Evolutionary conservation across 2,797 vertebrate species (phyloP).

Genomic region (Carapus acus): DNA sequence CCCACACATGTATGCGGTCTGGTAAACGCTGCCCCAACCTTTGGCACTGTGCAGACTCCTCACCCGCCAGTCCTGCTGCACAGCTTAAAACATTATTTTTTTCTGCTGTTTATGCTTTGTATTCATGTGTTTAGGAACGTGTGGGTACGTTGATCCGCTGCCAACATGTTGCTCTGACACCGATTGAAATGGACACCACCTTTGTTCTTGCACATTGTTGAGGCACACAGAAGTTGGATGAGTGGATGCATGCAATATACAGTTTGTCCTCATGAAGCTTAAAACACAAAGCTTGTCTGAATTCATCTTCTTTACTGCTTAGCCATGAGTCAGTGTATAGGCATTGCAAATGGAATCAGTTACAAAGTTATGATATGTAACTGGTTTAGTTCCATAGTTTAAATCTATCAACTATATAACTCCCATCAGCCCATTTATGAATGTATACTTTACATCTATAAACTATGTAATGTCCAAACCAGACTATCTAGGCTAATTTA

Average conservation of each 20-base stretch:
- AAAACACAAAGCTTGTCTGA: neutral
- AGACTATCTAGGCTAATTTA: slow-evolving; percentile 1
- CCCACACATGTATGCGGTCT: slow-evolving; percentile 71
- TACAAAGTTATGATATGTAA: too few relatives aligned
- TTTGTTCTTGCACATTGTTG: neutral
- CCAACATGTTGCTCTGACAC: slow-evolving; percentile 9
- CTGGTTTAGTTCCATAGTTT: neutral
- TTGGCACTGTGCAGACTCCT: slow-evolving; percentile 52
- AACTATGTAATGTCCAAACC: neutral
- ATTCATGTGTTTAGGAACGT: slow-evolving; percentile 30
- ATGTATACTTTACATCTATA: too few relatives aligned
- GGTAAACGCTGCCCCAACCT: slow-evolving; percentile 60
- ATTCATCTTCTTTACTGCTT: neutral
- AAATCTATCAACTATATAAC: too few relatives aligned
- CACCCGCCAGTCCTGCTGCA: slow-evolving; percentile 48
- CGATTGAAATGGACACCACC: slow-evolving; percentile 8
- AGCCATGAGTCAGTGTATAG: neutral
- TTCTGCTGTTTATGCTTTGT: slow-evolving; percentile 40
- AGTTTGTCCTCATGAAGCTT: neutral
- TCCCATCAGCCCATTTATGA: too few relatives aligned
- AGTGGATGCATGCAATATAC: neutral
- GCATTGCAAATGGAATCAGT: neutral
- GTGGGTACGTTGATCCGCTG: slow-evolving; percentile 6
- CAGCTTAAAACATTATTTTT: slow-evolving; percentile 35
- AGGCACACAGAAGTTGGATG: neutral